A percentile compares a stretch with the other conserved stretches of the same genome.
Conservation (phyloP, 2,888 invertebrate species). For the Didymodactylos carnosus region DNA sequence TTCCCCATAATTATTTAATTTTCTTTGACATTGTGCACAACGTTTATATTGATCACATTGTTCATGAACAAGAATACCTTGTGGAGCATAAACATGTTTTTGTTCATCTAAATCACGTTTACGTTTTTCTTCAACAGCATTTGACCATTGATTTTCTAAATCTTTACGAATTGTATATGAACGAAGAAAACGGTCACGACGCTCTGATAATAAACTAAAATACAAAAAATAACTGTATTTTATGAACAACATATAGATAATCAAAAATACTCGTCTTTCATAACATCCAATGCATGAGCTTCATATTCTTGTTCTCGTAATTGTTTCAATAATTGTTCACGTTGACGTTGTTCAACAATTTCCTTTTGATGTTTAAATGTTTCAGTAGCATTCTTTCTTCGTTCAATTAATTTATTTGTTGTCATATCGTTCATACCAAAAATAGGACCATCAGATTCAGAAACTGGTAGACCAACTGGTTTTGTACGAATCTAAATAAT, state of each 20-base stretch:
- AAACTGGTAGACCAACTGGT: conserved; percentile 26
- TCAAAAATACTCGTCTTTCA: conserved; percentile 26
- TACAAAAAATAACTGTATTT: background rate
- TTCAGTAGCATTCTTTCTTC: conserved; percentile 24
- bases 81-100: conserved; percentile 21
- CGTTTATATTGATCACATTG: conserved; percentile 33
- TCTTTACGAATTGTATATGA: background rate
- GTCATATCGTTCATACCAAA: conserved; percentile 33
- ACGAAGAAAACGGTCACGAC: conserved; percentile 1
- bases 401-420: conserved; percentile 28
- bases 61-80: conserved; percentile 29
- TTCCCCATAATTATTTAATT: conserved; percentile 12
- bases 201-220: background rate
- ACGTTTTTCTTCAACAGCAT: conserved; percentile 18
- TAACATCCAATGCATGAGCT: conserved; percentile 24
- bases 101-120: conserved; percentile 22
- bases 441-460: conserved; percentile 26
- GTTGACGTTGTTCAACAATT: conserved; percentile 27
- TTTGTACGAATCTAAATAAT: conserved; percentile 25
- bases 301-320: conserved; percentile 30
- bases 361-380: conserved; percentile 28
- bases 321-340: conserved; percentile 27
- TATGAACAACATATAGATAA: background rate
- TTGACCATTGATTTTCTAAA: conserved; percentile 5
- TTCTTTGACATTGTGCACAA: conserved; percentile 30